These are phyloP conservation scores for Pheosia gnoma DNA, from an alignment of 2,888 invertebrate species.

Conservation along the genomic window DNA sequence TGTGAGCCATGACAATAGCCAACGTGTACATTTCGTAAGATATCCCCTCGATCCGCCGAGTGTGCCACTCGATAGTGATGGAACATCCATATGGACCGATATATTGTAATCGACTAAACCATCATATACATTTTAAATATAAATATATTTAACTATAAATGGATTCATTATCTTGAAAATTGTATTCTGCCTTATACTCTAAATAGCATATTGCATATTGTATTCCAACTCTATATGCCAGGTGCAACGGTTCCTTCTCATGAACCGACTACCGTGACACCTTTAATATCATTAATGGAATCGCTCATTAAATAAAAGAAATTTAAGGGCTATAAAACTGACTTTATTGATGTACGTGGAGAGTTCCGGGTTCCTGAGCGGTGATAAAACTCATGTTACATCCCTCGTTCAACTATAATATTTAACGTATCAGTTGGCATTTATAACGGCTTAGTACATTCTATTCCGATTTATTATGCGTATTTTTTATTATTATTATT, in stretches of 20 bases:
- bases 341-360: background rate
- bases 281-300: background rate
- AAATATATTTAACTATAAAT: too few species aligned
- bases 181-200: too few species aligned
- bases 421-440: too few species aligned
- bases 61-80: background rate
- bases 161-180: too few species aligned
- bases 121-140: too few species aligned
- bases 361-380: background rate
- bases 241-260: too few species aligned
- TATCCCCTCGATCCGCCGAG: constrained; percentile 1
- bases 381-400: background rate
- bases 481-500: too few species aligned
- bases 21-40: constrained; percentile 14
- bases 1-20: background rate
- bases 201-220: too few species aligned
- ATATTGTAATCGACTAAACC: background rate
- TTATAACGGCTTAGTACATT: too few species aligned
- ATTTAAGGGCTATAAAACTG: background rate
- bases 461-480: too few species aligned
- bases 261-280: background rate
- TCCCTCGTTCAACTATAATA: background rate
- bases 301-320: background rate
- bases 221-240: too few species aligned
- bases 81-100: background rate